Conservation (phyloP, 2,797 vertebrate genomes). For the Myotis daubentonii region DNA sequence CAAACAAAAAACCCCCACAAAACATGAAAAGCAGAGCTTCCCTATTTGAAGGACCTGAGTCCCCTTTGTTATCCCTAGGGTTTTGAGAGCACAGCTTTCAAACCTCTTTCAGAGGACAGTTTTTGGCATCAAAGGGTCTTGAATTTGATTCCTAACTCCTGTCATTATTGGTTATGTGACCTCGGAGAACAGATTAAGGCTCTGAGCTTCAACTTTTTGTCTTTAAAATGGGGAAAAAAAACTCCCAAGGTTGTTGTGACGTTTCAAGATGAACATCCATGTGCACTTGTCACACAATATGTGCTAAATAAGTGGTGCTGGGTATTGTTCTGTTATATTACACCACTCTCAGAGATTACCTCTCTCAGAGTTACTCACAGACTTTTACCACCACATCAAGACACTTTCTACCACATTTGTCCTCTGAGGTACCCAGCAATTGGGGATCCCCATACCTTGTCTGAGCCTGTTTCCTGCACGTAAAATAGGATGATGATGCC, state of each 20-base stretch:
- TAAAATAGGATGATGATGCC: background rate
- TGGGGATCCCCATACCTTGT: background rate
- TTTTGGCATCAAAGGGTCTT: background rate
- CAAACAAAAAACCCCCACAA: background rate
- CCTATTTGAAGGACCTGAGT: background rate
- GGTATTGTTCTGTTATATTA: background rate
- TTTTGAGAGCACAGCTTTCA: background rate
- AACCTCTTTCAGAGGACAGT: background rate
- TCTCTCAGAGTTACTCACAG: background rate
- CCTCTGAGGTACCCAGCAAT: background rate
- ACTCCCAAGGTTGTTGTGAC: background rate
- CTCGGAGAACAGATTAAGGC: background rate
- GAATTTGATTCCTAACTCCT: background rate
- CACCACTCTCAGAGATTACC: background rate
- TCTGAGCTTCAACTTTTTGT: background rate
- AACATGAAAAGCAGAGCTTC: background rate
- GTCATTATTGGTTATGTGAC: background rate
- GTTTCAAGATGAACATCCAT: background rate
- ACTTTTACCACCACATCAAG: background rate
- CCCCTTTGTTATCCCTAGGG: background rate
- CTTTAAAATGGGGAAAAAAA: background rate
- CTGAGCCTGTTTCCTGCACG: background rate
- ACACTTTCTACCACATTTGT: too few species aligned
- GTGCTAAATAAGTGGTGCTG: background rate
- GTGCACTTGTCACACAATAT: background rate